A percentile compares a stretch with the other conserved stretches of the same genome.
phyloP scores from a whole-genome alignment of 1,140 invertebrate genomes.

The Sogatella furcifera region DNA sequence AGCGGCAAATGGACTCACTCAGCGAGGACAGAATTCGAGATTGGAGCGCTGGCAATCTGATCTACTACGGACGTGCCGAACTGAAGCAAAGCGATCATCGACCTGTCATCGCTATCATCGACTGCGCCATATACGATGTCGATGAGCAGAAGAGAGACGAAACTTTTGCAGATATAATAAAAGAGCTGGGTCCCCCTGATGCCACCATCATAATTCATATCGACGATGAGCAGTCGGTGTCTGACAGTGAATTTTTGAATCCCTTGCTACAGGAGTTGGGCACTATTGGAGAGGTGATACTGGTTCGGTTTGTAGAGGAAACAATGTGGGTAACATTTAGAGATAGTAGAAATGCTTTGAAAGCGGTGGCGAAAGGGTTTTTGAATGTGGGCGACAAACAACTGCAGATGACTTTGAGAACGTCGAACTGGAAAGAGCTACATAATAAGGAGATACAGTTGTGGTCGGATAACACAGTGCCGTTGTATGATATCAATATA shows the following conservation, averaged over 20 bases:
- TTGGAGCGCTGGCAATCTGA: constrained; percentile 64
- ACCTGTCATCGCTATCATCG: constrained; percentile 82
- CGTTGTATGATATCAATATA: constrained; percentile 44
- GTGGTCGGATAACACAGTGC: constrained; percentile 70
- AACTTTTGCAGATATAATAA: constrained; percentile 76
- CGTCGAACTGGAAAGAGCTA: constrained; percentile 68
- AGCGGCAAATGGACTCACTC: constrained; percentile 54
- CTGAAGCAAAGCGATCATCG: constrained; percentile 97
- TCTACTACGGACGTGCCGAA: constrained; percentile 86
- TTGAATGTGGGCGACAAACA: constrained; percentile 41
- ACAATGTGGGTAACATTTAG: constrained; percentile 84
- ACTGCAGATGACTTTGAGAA: constrained; percentile 66
- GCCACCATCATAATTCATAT: constrained; percentile 77
- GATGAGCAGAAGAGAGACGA: constrained; percentile 56
- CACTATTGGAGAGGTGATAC: constrained; percentile 71
- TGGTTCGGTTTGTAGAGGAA: constrained; percentile 82
- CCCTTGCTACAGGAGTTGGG: constrained; percentile 58
- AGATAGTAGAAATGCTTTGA: constrained; percentile 71
- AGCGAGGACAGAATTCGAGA: constrained; percentile 31
- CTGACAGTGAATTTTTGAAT: constrained; percentile 61
- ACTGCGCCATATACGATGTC: constrained; percentile 74
- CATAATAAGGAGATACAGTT: constrained; percentile 72
- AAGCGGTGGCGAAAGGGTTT: constrained; percentile 49
- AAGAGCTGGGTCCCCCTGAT: constrained; percentile 85
- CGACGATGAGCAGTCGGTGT: constrained; percentile 32